Base-by-base conservation (phyloP, 2,888 invertebrate genomes). In the Tridacna gigas region DNA sequence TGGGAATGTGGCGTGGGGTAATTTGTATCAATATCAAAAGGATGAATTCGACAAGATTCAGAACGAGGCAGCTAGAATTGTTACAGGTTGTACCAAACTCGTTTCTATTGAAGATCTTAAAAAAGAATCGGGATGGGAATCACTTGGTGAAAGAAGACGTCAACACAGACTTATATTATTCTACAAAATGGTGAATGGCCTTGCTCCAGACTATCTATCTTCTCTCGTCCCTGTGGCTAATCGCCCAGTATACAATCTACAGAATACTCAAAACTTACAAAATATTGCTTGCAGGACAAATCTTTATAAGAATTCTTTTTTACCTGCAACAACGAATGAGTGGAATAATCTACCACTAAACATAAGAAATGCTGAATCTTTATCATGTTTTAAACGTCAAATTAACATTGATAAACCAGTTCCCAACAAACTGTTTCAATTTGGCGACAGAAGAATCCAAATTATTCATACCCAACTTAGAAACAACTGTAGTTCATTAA, bases 401-500 rank as follows among this genome's bases (percentile, higher is more conserved):
- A 15, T 66, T 26, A 66, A 66, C 26, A 66, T 25, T 9, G 28
- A 66, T 28, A 66, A 66, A 28, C 66, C 28, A 25, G 28, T 28
- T 28, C 28, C 66, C 18, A 66, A 66, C 28, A 66, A 26, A 28
- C 28, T 66, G 28, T 9, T 26, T 28, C 18, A 26, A 26, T 9
- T 66, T 18, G 25, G 66, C 22, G 66, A 66, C 4, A 66, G 66
- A 18, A 66, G 26, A 26, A 22, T 66, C 26, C 66, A 66, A 26
- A 28, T 28, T 28, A 28, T 66, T 26, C 66, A 66, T 66, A 28
- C 66, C 26, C 9, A 26, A 66, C 25, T 66, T 18, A 66, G 66
- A 66, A 66, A 28, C 28, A 66, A 66, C 12, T 66, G 66, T 66
- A 66, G 66, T 28, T 25, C 26, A 15, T 26, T 66, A 18, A 66